Base-by-base conservation (phyloP, 23 tunicate species). In the Trididemnum clinides region DNA sequence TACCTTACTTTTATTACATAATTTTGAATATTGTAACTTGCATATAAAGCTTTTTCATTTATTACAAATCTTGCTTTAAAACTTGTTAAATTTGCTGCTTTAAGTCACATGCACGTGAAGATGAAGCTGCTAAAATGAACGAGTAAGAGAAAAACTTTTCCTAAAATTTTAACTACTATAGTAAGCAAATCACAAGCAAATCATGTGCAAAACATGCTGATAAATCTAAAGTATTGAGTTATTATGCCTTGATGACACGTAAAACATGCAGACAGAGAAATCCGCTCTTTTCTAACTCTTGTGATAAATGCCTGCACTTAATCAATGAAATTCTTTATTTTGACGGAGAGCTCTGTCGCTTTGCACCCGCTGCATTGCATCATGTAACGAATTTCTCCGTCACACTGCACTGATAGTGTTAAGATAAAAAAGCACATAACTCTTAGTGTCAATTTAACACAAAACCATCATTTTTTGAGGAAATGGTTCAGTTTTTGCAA, bases 221-320 rank as follows among this genome's bases (percentile, higher is more conserved):
- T 59, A 59, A 18, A 59, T 59, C 69, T 59, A 59, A 59, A 59
- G 69, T 59, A 12, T 59, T 59, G 69, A 4, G 21, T 59, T 59
- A 59, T 59, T 21, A 59, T 59, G 69, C 69, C 69, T 59, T 59
- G 69, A 59, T 59, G 26, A 59, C 69, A 26, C 69, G 27, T 59
- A 59, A 59, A 59, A 59, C 69, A 59, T 59, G 69, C 69, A 59
- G 69, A 59, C 69, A 26, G 27, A 59, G 26, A 59, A 59, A 59
- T 59, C 69, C 21, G 69, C 21, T 26, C 69, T 12, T 59, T 15
- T 21, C 69, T 59, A 26, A 21, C 21, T 59, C 26, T 59, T 12
- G 69, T 18, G 21, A 59, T 59, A 21, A 10, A 44, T 44, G 10
- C 12, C 54, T 15, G 54, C 54, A 44, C 54, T 15, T 15, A 10